A percentile compares a stretch with the other conserved stretches of the same genome.
Evolutionary conservation across 2,797 vertebrate genomes (phyloP).

Genomic region (Synanceia verrucosa): DNA sequence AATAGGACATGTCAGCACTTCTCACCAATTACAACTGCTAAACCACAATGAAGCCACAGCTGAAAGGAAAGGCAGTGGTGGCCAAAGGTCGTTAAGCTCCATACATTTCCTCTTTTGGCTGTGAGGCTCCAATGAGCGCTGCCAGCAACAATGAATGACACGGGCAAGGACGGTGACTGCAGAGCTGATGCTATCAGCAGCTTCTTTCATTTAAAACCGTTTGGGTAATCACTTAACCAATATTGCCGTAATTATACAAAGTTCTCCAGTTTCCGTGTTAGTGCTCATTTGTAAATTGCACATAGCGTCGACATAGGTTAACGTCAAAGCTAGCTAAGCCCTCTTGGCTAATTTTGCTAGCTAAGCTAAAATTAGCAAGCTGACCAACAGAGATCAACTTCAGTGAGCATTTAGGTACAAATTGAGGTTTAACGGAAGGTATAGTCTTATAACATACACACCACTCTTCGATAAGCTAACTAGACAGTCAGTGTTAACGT

Average conservation of each 20-base stretch:
- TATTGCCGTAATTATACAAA: fast-evolving
- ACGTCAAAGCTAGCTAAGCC: background rate
- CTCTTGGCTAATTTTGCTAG: conserved; percentile 32
- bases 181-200: background rate
- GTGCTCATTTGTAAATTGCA: too few species aligned
- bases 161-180: background rate
- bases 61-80: conserved; percentile 22
- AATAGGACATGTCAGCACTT: conserved; percentile 57
- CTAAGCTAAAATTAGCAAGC: conserved; percentile 46
- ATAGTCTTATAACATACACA: background rate
- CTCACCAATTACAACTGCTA: background rate
- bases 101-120: conserved; percentile 4
- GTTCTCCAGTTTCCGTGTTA: background rate
- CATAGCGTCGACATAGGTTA: background rate
- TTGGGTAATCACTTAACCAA: too few species aligned
- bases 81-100: conserved; percentile 57
- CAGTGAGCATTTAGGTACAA: background rate
- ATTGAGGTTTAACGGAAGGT: background rate
- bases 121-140: too few species aligned
- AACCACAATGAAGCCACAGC: conserved; percentile 9
- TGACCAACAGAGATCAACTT: background rate
- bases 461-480: fast-evolving
- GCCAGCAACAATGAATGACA: conserved; percentile 40
- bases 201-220: conserved; percentile 1
- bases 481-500: background rate